Evolutionary conservation across 1,140 invertebrate species (phyloP).

Genomic region (Magallana gigas): DNA sequence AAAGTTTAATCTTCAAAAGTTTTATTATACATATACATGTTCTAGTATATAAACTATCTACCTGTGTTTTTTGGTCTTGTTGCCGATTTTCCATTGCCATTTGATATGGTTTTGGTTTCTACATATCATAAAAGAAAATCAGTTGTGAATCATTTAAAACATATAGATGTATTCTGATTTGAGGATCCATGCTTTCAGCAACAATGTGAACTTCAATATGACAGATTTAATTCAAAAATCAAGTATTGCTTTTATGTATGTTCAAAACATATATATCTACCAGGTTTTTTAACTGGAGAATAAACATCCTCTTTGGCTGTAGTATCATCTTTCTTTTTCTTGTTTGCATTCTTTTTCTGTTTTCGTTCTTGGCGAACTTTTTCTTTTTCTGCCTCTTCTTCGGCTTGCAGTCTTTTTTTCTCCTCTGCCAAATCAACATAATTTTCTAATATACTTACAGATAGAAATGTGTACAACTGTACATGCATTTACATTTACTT

Average conservation of each 20-base stretch:
- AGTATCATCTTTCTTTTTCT: constrained; percentile 16
- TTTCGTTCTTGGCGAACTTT: constrained; percentile 65
- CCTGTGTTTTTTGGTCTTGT: not conserved
- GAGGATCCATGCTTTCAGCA: too few species aligned
- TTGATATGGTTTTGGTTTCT: not conserved
- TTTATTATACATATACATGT: too few species aligned
- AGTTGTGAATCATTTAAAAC: not conserved
- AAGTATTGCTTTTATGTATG: not conserved
- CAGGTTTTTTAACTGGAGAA: not conserved
- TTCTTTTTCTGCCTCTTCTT: constrained; percentile 63
- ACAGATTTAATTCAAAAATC: too few species aligned
- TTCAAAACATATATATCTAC: not conserved
- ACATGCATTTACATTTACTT: not conserved
- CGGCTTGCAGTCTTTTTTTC: constrained; percentile 58
- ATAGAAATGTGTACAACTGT: not conserved
- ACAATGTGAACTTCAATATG: too few species aligned
- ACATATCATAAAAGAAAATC: not conserved
- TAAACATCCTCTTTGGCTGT: not conserved
- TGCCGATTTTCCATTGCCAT: not conserved
- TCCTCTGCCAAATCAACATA: constrained; percentile 58
- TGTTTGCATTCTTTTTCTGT: constrained; percentile 53
- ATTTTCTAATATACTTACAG: not conserved
- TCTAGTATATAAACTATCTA: not conserved
- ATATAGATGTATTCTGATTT: too few species aligned
- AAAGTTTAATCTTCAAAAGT: too few species aligned